Percentiles rank a stretch among this genome's conserved stretches.
These are phyloP conservation scores for Melipona quadrifasciata DNA, from an alignment of 1,140 invertebrate genomes.

Conservation along the genomic window DNA sequence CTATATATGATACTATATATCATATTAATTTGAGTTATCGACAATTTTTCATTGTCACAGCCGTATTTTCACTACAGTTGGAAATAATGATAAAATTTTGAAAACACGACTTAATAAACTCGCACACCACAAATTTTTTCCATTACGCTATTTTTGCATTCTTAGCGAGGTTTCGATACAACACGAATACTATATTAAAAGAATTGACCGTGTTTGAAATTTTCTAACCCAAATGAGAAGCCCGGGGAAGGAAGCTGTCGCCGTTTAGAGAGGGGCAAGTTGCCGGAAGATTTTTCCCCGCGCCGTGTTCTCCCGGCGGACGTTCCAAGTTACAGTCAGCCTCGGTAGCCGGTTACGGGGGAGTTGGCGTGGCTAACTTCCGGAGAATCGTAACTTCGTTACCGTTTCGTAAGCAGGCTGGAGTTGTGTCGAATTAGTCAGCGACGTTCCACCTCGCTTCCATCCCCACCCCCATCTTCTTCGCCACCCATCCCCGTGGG, in stretches of 20 bases:
- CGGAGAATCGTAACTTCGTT: constrained; percentile 55
- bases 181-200: too few relatives aligned
- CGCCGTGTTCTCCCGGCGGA: constrained; percentile 14
- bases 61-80: too few relatives aligned
- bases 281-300: constrained; percentile 28
- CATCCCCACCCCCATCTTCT: too few relatives aligned
- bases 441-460: constrained; percentile 17
- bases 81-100: too few relatives aligned
- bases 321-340: constrained; percentile 25
- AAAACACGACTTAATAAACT: too few relatives aligned
- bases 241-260: background rate
- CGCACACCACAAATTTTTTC: too few relatives aligned
- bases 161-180: too few relatives aligned
- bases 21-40: too few relatives aligned
- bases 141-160: too few relatives aligned
- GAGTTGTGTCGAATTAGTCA: constrained; percentile 58
- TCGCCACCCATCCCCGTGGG: constrained; percentile 17
- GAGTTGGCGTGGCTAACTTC: constrained; percentile 46
- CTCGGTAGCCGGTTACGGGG: constrained; percentile 20
- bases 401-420: constrained; percentile 49
- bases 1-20: too few relatives aligned
- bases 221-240: background rate
- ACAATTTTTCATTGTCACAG: too few relatives aligned
- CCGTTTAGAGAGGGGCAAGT: background rate
- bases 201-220: too few relatives aligned